A percentile compares a stretch with the other conserved stretches of the same genome.
phyloP scores from a whole-genome alignment of 2,113 vertebrate species.

The Thryonomys swinderianus region DNA sequence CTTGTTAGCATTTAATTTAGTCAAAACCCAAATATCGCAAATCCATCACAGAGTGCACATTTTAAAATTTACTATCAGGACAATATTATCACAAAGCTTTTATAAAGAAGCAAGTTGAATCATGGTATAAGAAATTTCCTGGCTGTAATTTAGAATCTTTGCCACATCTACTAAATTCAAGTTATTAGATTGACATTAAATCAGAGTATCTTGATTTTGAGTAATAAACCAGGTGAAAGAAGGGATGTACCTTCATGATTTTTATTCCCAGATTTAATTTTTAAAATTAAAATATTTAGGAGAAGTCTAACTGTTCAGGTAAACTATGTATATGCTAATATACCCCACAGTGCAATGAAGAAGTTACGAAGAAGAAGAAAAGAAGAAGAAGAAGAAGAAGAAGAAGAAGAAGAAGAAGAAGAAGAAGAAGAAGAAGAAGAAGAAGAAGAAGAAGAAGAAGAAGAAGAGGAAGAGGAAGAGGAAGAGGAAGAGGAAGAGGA shows the following conservation, averaged over 20 bases:
- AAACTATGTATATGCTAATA: neutral
- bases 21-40: neutral
- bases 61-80: neutral
- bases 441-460: too few species aligned
- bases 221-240: neutral
- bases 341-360: neutral
- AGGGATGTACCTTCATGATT: neutral
- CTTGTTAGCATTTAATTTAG: neutral
- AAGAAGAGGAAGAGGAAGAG: too few species aligned
- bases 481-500: neutral
- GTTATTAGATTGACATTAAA: neutral
- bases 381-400: too few species aligned
- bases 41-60: neutral
- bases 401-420: too few species aligned
- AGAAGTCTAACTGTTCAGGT: neutral
- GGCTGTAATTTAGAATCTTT: conserved; percentile 18
- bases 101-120: neutral
- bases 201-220: neutral
- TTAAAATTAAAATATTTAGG: neutral
- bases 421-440: too few species aligned
- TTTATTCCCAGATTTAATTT: neutral
- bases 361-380: neutral
- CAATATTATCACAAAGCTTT: neutral
- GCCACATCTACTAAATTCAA: conserved; percentile 47
- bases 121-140: neutral